Evolutionary conservation across 64 coral and sea anemone species (phyloP).

Genomic region (Pocillopora verrucosa): DNA sequence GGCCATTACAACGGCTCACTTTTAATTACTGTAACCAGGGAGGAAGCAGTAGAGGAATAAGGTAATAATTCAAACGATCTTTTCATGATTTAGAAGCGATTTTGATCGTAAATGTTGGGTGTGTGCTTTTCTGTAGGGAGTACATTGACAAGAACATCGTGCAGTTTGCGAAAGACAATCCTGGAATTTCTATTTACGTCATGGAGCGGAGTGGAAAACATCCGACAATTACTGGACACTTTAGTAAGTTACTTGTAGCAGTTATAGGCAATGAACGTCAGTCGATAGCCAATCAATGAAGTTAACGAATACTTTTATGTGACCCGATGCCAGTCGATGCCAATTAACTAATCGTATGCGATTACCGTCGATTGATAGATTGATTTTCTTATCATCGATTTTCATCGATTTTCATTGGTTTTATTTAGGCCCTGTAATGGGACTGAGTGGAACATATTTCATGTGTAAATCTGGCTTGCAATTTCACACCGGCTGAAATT

Average conservation of each 20-base stretch:
- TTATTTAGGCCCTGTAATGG: no score
- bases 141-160: slow-evolving; percentile 79
- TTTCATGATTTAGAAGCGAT: not conserved
- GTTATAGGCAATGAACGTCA: not conserved
- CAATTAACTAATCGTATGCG: no score
- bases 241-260: slow-evolving; percentile 73
- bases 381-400: no score
- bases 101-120: not conserved
- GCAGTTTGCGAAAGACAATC: slow-evolving; percentile 74
- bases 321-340: not conserved
- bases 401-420: no score
- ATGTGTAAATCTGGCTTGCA: no score
- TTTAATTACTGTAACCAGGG: slow-evolving; percentile 91
- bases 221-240: slow-evolving; percentile 96
- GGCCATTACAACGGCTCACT: slow-evolving; percentile 81
- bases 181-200: slow-evolving; percentile 87
- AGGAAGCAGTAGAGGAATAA: slow-evolving; percentile 95
- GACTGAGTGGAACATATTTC: no score
- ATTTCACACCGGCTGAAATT: no score
- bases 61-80: slow-evolving; percentile 39
- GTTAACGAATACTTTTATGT: not conserved
- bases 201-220: slow-evolving; percentile 86
- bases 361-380: no score
- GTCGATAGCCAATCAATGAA: not conserved
- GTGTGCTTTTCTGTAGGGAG: slow-evolving; percentile 54